Conservation (phyloP, 2,797 vertebrate genomes). For the Chlorospingus semifuscus region DNA sequence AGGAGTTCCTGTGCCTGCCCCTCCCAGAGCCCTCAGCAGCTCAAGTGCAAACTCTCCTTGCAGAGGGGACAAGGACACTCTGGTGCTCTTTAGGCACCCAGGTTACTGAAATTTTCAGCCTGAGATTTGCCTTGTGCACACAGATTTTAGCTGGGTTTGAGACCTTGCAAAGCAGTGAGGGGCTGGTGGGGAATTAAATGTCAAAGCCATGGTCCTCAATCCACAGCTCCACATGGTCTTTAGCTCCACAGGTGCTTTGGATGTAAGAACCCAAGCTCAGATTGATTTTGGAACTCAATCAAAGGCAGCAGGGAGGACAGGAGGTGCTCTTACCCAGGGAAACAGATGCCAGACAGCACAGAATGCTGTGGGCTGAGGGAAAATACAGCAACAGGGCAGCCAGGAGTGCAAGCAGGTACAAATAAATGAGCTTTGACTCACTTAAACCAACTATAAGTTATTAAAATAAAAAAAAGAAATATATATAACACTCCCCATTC, state of each 20-base stretch:
- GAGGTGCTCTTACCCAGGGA: background rate
- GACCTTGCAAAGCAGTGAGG: background rate
- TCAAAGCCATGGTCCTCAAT: background rate
- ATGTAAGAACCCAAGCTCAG: background rate
- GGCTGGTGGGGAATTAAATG: background rate
- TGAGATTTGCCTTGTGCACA: background rate
- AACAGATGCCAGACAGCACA: background rate
- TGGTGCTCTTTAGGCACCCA: background rate
- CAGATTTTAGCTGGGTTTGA: background rate
- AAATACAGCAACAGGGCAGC: background rate
- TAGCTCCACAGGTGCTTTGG: background rate
- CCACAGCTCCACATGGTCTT: background rate
- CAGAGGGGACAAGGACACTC: rapidly evolving
- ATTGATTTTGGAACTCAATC: background rate
- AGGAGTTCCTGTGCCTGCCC: background rate
- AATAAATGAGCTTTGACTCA: background rate
- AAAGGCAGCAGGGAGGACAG: background rate
- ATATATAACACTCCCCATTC: background rate
- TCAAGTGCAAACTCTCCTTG: background rate
- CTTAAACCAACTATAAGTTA: background rate
- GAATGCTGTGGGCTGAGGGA: background rate
- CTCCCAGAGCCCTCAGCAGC: background rate
- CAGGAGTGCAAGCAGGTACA: background rate
- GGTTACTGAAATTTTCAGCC: background rate
- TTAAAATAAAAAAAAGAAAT: background rate